These are phyloP conservation scores for Drosophila sechellia DNA, from an alignment of 1,140 invertebrate genomes.

Conservation along the genomic window DNA sequence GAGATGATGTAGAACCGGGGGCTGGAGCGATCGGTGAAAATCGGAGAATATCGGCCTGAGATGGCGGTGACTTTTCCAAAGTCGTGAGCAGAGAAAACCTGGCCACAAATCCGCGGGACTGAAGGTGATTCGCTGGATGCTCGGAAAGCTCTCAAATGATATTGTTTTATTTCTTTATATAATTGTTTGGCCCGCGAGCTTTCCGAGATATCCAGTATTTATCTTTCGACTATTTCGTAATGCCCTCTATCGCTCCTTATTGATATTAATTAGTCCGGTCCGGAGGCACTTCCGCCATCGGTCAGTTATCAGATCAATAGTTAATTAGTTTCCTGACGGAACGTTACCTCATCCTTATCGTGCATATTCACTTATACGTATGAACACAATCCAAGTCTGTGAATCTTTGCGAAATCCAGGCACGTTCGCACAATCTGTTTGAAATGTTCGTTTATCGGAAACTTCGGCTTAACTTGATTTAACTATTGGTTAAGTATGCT, in stretches of 20 bases:
- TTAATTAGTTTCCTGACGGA: conserved; percentile 34
- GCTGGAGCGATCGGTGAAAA: conserved; percentile 41
- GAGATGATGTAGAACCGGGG: neutral
- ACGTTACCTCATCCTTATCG: conserved; percentile 71
- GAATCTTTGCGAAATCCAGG: conserved; percentile 22
- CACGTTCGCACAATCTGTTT: conserved; percentile 21
- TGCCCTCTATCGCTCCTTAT: conserved; percentile 7
- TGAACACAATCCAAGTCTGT: conserved; percentile 61
- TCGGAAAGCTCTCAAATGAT: conserved; percentile 57
- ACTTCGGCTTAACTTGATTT: neutral
- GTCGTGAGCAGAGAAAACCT: conserved; percentile 44
- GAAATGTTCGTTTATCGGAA: conserved; percentile 4
- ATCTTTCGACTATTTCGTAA: conserved; percentile 40
- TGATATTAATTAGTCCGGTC: conserved; percentile 27
- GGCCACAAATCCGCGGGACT: conserved; percentile 38
- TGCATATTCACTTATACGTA: conserved; percentile 45
- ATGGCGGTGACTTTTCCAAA: conserved; percentile 62
- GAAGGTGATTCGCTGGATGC: conserved; percentile 67
- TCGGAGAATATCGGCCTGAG: conserved; percentile 25
- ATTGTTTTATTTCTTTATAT: conserved; percentile 51
- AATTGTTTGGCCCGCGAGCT: conserved; percentile 47
- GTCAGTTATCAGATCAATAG: conserved; percentile 28
- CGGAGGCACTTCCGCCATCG: conserved; percentile 24
- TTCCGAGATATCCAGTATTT: conserved; percentile 38
- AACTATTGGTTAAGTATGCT: neutral